Evolutionary conservation across 1,140 invertebrate species (phyloP).

Genomic region (Heliconius eleuchia): DNA sequence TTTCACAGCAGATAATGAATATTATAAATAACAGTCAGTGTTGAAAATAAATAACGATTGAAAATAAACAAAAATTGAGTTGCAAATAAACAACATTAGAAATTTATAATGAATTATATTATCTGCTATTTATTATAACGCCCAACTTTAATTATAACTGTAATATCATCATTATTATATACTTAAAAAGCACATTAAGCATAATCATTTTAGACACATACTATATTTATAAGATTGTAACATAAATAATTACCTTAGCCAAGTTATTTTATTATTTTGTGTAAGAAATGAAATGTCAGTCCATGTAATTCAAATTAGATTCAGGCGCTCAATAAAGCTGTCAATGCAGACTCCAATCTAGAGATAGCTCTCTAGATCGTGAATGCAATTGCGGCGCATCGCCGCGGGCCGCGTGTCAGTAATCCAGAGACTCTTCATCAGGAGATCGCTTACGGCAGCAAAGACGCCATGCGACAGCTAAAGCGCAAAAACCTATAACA

Average conservation of each 20-base stretch:
- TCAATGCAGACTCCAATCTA: constrained; percentile 81
- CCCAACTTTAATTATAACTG: no score
- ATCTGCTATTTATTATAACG: no score
- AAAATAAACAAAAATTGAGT: no score
- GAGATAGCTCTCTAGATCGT: constrained; percentile 67
- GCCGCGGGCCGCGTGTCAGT: constrained; percentile 81
- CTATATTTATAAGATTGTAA: background rate
- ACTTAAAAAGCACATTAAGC: constrained; percentile 7
- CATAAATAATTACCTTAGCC: background rate
- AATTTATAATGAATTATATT: no score
- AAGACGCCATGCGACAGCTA: constrained; percentile 74
- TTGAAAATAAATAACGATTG: no score
- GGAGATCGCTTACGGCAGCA: constrained; percentile 79
- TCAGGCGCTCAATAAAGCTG: constrained; percentile 72
- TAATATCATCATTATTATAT: background rate
- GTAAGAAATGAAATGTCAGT: constrained; percentile 16
- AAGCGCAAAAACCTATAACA: constrained; percentile 63
- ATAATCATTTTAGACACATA: background rate
- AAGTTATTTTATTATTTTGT: background rate
- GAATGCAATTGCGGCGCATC: constrained; percentile 71
- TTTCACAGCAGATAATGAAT: no score
- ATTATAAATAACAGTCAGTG: no score
- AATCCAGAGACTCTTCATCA: constrained; percentile 76
- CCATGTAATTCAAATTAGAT: constrained; percentile 45
- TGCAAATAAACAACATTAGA: no score